A percentile compares a stretch with the other conserved stretches of the same genome.
These are phyloP conservation scores for Rhea americana DNA, from an alignment of 2,113 vertebrate genomes.

Conservation along the genomic window DNA sequence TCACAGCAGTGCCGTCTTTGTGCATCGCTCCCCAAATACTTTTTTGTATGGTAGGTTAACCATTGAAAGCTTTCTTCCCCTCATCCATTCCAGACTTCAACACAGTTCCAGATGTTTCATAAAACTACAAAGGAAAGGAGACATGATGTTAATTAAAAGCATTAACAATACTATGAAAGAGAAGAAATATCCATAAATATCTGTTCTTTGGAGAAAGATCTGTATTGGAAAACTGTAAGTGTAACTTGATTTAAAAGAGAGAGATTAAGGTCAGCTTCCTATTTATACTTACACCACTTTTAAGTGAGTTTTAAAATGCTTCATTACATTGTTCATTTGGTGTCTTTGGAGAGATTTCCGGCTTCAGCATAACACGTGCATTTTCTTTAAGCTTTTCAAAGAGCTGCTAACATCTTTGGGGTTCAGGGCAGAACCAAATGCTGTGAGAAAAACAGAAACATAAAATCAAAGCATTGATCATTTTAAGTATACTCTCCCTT, in stretches of 20 bases:
- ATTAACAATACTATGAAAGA: neutral
- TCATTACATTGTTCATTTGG: neutral
- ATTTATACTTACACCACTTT: neutral
- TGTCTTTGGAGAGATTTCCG: neutral
- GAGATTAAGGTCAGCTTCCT: neutral
- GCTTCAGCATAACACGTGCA: neutral
- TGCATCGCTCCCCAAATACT: neutral
- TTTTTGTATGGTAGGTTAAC: neutral
- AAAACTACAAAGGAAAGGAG: neutral
- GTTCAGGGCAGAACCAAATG: neutral
- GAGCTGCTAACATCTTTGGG: neutral
- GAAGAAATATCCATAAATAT: neutral
- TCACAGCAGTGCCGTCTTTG: neutral
- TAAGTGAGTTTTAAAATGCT: neutral
- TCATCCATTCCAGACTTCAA: neutral
- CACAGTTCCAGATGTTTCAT: neutral
- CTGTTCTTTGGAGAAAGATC: neutral
- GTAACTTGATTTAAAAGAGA: conserved; percentile 27
- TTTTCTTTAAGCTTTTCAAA: neutral
- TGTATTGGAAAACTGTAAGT: neutral
- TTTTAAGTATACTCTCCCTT: neutral
- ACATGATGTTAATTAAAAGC: neutral
- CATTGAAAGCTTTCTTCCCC: neutral
- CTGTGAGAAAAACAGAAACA: neutral
- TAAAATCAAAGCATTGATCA: neutral